Evolutionary conservation across 2,888 invertebrate genomes (phyloP).

Genomic region (Aricia artaxerxes): DNA sequence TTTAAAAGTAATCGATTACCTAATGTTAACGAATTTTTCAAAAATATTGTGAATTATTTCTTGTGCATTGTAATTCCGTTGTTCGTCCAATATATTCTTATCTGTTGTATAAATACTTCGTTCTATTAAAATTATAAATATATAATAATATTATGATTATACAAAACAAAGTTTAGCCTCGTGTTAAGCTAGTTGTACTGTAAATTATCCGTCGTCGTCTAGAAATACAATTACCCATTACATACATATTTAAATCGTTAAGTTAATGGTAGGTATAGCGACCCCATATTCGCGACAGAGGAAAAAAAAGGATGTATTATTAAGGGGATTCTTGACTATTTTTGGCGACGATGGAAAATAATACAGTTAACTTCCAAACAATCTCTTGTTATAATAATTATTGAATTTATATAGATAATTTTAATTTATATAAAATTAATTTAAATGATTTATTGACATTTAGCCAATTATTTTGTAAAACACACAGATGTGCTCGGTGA

Average conservation of each 20-base stretch:
- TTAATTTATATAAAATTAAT: neutral
- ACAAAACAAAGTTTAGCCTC: conserved; percentile 16
- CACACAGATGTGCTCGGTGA: neutral
- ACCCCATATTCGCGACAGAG: too few relatives aligned
- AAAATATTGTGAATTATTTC: neutral
- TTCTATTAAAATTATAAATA: conserved; percentile 21
- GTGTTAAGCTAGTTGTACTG: conserved; percentile 6
- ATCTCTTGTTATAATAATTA: conserved; percentile 16
- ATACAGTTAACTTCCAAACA: neutral
- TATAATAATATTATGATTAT: neutral
- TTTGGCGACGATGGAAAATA: neutral
- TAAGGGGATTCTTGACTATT: neutral
- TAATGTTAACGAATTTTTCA: conserved; percentile 1
- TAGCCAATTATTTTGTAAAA: conserved; percentile 28
- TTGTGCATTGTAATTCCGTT: conserved; percentile 38
- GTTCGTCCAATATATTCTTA: conserved; percentile 48
- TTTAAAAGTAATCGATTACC: neutral
- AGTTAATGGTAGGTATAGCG: too few relatives aligned
- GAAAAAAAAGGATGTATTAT: neutral
- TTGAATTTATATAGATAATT: conserved; percentile 5
- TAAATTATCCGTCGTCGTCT: neutral
- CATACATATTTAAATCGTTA: too few relatives aligned
- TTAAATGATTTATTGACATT: conserved; percentile 3
- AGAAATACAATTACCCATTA: neutral
- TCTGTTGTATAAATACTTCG: conserved; percentile 35